Base-by-base conservation (phyloP, 2,797 vertebrate species). In the Podarcis lilfordi region DNA sequence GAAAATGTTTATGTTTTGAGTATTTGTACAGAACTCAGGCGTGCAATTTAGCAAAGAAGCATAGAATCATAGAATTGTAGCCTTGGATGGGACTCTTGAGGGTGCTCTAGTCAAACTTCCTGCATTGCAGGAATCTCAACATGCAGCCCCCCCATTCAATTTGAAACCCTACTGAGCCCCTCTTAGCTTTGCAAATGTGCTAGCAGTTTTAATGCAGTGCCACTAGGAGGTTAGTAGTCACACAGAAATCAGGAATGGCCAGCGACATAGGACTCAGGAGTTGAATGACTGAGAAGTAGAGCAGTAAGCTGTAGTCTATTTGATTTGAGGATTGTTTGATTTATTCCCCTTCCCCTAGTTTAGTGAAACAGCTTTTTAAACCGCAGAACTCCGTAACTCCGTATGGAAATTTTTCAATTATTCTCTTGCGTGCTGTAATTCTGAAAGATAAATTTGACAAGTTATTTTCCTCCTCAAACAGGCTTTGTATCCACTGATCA, bases 401-500 rank as follows among this genome's bases (percentile, higher is more conserved):
- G 11, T 85, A 21, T 76, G 17, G 37, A 85, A 64, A n/a, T 29
- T 10, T 77, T 64, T 83, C 64, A 37, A 4, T 37, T 69, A 23
- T 29, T 32, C 10, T 35, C 21, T 23, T 43, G 4, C 0, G 8
- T 43, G 1, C 43, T 35, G 50, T 69, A 69, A 43, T 66, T 66
- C n/a, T 77, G 15, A 80, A 75, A 79, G 15, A 37, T 32, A 45
- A 40, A 80, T 92, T 66, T 68, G 15, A 77, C 80, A 87, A 43
- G 40, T 17, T 78, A 82, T 0, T 69, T 82, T 72, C 88, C 80
- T 87, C 92, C 89, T 93, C 91, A 89, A 86, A 0, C 93, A 99
- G 99, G 99, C 99, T 94, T 97, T 99, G 74, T 99, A 99, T 96
- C 99, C 99, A 89, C 96, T 99, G 97, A 99, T 99, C 94, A 99